These are phyloP conservation scores for Scolopax rusticola DNA, from an alignment of 2,797 vertebrate genomes.

Conservation along the genomic window DNA sequence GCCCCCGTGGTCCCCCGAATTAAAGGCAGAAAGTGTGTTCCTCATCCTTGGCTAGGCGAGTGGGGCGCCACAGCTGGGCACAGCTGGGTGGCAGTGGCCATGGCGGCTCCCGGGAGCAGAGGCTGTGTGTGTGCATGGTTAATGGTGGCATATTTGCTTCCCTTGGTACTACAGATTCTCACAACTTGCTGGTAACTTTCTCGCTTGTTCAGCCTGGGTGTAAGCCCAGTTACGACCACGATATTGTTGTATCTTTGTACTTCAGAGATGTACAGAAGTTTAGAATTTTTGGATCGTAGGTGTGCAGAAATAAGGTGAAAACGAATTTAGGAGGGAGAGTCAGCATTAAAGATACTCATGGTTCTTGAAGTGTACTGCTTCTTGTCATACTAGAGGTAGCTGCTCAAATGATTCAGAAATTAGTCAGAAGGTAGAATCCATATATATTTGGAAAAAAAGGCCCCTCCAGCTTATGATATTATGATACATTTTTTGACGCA, in stretches of 20 bases:
- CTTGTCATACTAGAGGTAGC: background rate
- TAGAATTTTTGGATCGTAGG: background rate
- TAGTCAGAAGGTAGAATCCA: background rate
- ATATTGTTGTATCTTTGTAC: background rate
- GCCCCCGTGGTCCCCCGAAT: rapidly evolving
- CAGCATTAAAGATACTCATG: background rate
- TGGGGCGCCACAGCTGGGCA: rapidly evolving
- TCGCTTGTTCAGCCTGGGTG: background rate
- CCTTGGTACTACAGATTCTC: background rate
- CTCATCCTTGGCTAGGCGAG: background rate
- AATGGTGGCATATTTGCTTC: background rate
- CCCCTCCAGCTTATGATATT: background rate
- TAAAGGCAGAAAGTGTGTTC: background rate
- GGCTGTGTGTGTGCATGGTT: rapidly evolving
- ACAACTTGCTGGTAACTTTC: background rate
- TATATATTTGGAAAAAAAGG: background rate
- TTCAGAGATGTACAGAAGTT: background rate
- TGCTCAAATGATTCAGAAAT: background rate
- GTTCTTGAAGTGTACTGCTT: background rate
- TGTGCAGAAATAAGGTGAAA: background rate
- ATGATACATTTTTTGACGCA: background rate
- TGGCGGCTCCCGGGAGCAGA: rapidly evolving
- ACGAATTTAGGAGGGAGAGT: background rate
- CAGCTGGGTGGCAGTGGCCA: background rate
- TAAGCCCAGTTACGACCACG: rapidly evolving